Percentiles rank a stretch among this genome's conserved stretches.
Conservation (phyloP, 2,113 vertebrate genomes). For the Ictidomys tridecemlineatus region DNA sequence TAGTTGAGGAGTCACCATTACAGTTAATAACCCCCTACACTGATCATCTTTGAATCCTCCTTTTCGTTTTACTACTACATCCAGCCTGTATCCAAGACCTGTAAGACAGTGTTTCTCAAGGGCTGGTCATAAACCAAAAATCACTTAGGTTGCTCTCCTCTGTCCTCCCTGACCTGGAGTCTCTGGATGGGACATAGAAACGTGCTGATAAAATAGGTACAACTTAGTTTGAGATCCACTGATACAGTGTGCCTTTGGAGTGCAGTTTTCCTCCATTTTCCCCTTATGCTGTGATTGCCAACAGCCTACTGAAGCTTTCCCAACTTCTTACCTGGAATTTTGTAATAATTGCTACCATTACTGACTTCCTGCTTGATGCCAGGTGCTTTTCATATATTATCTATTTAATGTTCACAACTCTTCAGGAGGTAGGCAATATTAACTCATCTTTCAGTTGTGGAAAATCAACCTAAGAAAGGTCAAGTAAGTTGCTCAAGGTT, state of each 20-base stretch:
- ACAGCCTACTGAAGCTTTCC: neutral
- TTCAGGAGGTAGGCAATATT: neutral
- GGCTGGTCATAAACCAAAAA: neutral
- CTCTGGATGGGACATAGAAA: neutral
- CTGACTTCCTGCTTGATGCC: neutral
- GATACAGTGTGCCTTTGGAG: neutral
- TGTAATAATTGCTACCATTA: neutral
- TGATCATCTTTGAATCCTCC: neutral
- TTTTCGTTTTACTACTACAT: neutral
- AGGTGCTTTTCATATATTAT: neutral
- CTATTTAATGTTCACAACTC: constrained; percentile 16
- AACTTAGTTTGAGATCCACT: neutral
- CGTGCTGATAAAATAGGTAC: neutral
- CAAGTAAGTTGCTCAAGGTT: constrained; percentile 37
- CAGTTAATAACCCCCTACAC: neutral
- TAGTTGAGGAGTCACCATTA: neutral
- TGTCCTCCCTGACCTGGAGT: neutral
- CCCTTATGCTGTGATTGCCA: neutral
- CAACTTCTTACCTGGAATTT: neutral
- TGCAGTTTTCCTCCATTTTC: neutral
- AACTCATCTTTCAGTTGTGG: neutral
- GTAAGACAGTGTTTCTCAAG: neutral
- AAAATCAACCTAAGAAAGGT: constrained; percentile 26
- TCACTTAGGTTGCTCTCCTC: neutral
- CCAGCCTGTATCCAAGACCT: neutral